phyloP scores from a whole-genome alignment of 2,888 invertebrate species.

The Rotaria magnacalcarata region DNA sequence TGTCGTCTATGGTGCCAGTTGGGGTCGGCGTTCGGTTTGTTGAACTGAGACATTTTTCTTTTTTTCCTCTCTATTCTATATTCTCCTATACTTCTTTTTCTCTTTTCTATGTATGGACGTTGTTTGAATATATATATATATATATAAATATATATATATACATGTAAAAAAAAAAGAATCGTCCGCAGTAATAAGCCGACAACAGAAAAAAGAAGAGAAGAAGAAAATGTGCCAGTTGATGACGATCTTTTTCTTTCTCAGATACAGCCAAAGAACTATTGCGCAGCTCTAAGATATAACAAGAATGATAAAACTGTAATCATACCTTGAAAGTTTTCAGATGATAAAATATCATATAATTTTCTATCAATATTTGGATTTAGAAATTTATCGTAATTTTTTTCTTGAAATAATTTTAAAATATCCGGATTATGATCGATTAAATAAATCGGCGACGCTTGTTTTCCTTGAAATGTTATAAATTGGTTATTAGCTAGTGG shows the following conservation, averaged over 20 bases:
- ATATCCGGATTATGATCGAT: conserved; percentile 29
- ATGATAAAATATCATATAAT: conserved; percentile 39
- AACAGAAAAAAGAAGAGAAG: not conserved
- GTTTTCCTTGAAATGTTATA: conserved; percentile 45
- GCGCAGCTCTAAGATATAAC: too few relatives aligned
- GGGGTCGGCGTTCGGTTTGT: not conserved
- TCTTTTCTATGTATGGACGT: not conserved
- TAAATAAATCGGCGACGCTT: conserved; percentile 34
- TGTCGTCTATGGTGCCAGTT: conserved; percentile 1
- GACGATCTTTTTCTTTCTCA: not conserved
- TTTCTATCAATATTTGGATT: conserved; percentile 41
- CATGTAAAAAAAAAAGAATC: not conserved
- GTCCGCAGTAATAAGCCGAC: not conserved
- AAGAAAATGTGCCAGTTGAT: not conserved
- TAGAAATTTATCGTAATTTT: conserved; percentile 17
- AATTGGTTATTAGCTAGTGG: conserved; percentile 42
- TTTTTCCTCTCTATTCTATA: not conserved
- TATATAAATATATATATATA: not conserved
- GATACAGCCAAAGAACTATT: not conserved
- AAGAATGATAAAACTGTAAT: not conserved
- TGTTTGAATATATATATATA: not conserved
- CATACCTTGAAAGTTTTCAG: conserved; percentile 45
- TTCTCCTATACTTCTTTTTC: not conserved
- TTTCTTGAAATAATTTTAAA: conserved; percentile 36
- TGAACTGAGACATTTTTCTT: not conserved